Conservation (phyloP, 1,140 invertebrate genomes). For the Euura saliciscinereae region DNA sequence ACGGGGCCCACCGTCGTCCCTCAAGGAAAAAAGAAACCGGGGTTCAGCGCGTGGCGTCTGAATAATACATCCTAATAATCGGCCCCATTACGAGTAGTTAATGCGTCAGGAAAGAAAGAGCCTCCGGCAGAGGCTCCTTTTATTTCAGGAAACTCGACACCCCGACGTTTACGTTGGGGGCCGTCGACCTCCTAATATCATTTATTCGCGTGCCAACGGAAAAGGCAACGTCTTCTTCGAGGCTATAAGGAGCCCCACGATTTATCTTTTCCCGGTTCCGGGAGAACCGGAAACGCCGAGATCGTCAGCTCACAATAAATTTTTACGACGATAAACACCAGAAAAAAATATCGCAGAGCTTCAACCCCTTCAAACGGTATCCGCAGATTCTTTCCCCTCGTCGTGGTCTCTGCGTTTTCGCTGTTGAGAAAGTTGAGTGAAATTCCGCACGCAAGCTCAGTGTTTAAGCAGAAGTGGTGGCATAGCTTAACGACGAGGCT, state of each 20-base stretch:
- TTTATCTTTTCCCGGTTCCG: no score
- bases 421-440: neutral
- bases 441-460: neutral
- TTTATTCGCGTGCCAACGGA: neutral
- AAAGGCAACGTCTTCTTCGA: neutral
- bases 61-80: constrained; percentile 57
- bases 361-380: no score
- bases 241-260: neutral
- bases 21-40: constrained; percentile 29
- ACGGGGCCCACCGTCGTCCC: neutral
- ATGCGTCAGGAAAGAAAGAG: constrained; percentile 24
- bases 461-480: constrained; percentile 20
- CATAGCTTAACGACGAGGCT: constrained; percentile 14
- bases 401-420: neutral
- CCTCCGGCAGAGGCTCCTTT: neutral
- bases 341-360: no score
- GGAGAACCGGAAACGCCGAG: no score
- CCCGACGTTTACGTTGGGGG: neutral
- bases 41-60: constrained; percentile 36
- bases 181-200: neutral
- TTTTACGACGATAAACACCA: neutral
- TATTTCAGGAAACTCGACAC: neutral
- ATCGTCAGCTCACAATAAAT: neutral
- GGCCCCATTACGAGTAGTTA: constrained; percentile 46
- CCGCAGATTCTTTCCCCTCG: no score